These are phyloP conservation scores for Pyrocephalus nanus DNA, from an alignment of 2,797 vertebrate genomes.

Conservation along the genomic window DNA sequence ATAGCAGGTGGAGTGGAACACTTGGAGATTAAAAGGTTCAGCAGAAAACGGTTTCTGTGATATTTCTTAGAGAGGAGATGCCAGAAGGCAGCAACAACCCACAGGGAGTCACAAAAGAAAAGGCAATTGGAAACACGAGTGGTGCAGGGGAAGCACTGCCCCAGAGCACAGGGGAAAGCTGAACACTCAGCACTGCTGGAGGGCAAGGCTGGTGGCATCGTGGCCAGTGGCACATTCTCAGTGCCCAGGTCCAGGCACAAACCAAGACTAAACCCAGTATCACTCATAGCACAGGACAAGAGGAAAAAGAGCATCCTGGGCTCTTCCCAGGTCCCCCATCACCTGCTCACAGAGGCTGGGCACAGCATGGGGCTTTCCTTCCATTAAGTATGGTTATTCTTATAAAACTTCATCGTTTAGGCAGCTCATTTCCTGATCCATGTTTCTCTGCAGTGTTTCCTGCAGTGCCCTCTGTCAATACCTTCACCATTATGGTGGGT, in stretches of 20 bases:
- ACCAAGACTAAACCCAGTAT: fast-evolving
- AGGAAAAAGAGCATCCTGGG: not conserved
- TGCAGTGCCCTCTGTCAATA: not conserved
- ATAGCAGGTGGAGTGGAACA: not conserved
- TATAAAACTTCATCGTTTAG: not conserved
- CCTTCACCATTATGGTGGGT: not conserved
- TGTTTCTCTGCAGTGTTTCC: not conserved
- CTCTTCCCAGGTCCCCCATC: not conserved
- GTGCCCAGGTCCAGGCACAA: not conserved
- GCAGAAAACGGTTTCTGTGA: not conserved
- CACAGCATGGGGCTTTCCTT: not conserved
- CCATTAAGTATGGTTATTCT: not conserved
- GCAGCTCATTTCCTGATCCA: not conserved
- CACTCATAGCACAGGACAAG: not conserved
- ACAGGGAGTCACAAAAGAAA: not conserved
- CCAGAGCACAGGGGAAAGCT: not conserved
- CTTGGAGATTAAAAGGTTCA: not conserved
- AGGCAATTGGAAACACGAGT: not conserved
- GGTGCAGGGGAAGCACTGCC: not conserved
- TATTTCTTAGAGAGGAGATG: not conserved
- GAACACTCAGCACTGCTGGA: not conserved
- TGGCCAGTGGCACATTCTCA: not conserved
- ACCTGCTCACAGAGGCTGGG: not conserved
- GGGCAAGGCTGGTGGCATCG: not conserved
- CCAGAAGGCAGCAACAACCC: not conserved